Evolutionary conservation across 2,113 vertebrate species (phyloP).

Genomic region (Tupaia chinensis): DNA sequence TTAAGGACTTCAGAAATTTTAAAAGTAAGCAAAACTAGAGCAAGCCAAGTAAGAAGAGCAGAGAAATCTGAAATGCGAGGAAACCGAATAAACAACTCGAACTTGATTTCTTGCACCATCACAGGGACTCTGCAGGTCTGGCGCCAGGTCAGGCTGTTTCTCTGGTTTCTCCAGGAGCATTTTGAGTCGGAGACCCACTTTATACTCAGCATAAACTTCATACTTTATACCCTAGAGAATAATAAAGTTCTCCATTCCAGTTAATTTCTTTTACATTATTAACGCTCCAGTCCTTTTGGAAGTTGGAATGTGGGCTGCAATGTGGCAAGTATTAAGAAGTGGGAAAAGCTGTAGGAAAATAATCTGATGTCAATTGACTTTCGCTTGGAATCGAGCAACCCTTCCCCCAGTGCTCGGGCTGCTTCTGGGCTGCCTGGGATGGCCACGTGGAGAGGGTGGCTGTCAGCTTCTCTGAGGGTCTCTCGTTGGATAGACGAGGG

Average conservation of each 20-base stretch:
- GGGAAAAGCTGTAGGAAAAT: constrained; percentile 74
- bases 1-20: background rate
- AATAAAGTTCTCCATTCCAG: background rate
- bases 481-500: background rate
- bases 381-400: constrained; percentile 32
- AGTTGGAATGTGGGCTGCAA: constrained; percentile 40
- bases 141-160: background rate
- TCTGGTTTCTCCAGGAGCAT: background rate
- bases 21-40: constrained; percentile 31
- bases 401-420: background rate
- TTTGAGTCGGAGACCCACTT: background rate
- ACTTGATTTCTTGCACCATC: background rate
- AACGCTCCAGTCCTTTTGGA: constrained; percentile 9
- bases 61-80: background rate
- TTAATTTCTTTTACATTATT: constrained; percentile 55
- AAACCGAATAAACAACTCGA: constrained; percentile 15
- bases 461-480: background rate
- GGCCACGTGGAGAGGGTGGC: background rate
- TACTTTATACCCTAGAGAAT: constrained; percentile 9
- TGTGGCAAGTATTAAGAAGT: constrained; percentile 68
- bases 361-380: constrained; percentile 74
- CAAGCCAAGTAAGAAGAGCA: background rate
- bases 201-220: constrained; percentile 5
- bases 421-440: background rate
- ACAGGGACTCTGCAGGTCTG: background rate